Base-by-base conservation (phyloP, 2,888 invertebrate species). In the Eupithecia centaureata region DNA sequence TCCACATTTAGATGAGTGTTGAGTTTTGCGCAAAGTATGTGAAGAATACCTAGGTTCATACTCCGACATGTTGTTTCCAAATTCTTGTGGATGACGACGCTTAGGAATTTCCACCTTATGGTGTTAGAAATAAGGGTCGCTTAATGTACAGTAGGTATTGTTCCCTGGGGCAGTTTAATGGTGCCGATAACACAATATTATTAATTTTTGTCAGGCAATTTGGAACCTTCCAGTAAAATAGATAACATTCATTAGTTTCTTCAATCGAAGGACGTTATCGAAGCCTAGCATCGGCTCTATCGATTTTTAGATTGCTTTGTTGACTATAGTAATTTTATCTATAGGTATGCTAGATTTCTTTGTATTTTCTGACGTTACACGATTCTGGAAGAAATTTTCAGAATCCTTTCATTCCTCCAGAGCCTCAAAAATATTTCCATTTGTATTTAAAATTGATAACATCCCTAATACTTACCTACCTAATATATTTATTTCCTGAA, bases 291-390 rank as follows among this genome's bases (percentile, higher is more conserved):
- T 42, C 61, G 33, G 57, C 42, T 58, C 10, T 52, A 64, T 68
- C 64, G 64, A 68, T 68, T 68, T 67, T 56, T 56, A 56, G 63
- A 60, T 67, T 57, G n/a, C 22, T 56, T 56, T 57, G 57, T 57
- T 32, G 32, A 30, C 57, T 32, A 1, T 18, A 52, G 27, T 52
- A 52, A 47, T 47, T 52, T 52, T 52, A 52, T 52, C 52, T 22
- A 47, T 47, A 12, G 4, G 18, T 18, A 38, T n/a, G n/a, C 10
- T n/a, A 42, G n/a, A n/a, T 42, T 42, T 42, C 8, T 18, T 42
- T 42, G 12, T 4, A 3, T 47, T 47, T 47, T 47, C 22, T 42
- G 42, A 42, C 18, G 1, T 47, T 3, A 1, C 18, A 42, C 42
- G 18, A 10, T 47, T 47, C 18, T 22, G 22, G 12, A 8, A 42